Percentiles rank a stretch among this genome's conserved stretches.
These are phyloP conservation scores for Psococerastis gibbosa DNA, from an alignment of 2,888 invertebrate genomes.

Conservation along the genomic window DNA sequence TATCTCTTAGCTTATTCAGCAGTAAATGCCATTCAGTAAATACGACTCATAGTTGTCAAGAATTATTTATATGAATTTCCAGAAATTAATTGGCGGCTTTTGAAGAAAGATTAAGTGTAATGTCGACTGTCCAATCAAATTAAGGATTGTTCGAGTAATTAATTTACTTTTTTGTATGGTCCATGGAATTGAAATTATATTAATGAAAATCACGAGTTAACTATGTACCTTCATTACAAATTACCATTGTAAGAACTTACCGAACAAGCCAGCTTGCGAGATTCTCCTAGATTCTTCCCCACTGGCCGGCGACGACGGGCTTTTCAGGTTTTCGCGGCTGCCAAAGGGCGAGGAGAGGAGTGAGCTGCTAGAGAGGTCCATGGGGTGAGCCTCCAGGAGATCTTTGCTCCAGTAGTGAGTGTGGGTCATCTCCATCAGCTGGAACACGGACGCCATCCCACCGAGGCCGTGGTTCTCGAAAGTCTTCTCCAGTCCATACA, in stretches of 20 bases:
- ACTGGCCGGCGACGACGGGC: conserved; percentile 39
- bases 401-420: conserved; percentile 96
- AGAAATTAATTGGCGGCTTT: too few relatives aligned
- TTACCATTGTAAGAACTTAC: conserved; percentile 16
- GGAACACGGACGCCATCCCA: conserved; percentile 94
- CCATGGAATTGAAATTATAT: too few relatives aligned
- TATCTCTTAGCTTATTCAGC: too few relatives aligned
- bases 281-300: conserved; percentile 41
- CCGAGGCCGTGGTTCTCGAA: conserved; percentile 86
- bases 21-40: too few relatives aligned
- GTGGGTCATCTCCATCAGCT: conserved; percentile 93
- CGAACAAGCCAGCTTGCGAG: conserved; percentile 37
- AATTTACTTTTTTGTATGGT: too few relatives aligned
- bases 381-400: conserved; percentile 32
- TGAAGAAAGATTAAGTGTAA: not conserved
- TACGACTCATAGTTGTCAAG: too few relatives aligned
- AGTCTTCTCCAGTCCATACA: conserved; percentile 79
- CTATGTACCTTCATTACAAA: too few relatives aligned
- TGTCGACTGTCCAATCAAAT: not conserved
- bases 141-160: too few relatives aligned
- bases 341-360: conserved; percentile 37
- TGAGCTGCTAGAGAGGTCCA: conserved; percentile 16
- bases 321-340: conserved; percentile 45
- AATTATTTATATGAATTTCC: too few relatives aligned
- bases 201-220: too few relatives aligned